A percentile compares a stretch with the other conserved stretches of the same genome.
phyloP scores from a whole-genome alignment of 2,113 vertebrate species.

The Eulacestoma nigropectus region DNA sequence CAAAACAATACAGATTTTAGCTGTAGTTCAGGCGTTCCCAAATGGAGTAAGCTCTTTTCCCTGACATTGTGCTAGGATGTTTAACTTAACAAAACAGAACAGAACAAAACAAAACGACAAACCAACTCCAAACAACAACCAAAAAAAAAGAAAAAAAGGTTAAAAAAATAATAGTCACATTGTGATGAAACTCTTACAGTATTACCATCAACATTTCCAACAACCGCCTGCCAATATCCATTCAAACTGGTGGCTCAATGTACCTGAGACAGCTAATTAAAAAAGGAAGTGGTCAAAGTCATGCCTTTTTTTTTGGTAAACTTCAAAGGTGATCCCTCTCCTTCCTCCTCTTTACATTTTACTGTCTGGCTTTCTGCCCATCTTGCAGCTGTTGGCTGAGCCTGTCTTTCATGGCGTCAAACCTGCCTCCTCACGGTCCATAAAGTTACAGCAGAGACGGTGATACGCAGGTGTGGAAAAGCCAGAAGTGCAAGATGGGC shows the following conservation, averaged over 20 bases:
- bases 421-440: constrained; percentile 80
- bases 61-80: neutral
- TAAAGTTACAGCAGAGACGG: constrained; percentile 73
- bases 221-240: neutral
- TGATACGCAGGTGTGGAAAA: constrained; percentile 74
- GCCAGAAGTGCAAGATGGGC: constrained; percentile 60
- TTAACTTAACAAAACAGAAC: neutral
- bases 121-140: neutral
- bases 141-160: fast-evolving
- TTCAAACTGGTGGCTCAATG: neutral
- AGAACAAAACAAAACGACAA: neutral
- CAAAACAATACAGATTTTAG: neutral
- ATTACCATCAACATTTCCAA: neutral
- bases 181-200: neutral
- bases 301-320: constrained; percentile 63
- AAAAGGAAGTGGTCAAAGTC: constrained; percentile 80
- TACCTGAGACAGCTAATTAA: constrained; percentile 72
- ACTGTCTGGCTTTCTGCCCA: constrained; percentile 72
- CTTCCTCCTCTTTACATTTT: constrained; percentile 79
- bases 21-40: neutral
- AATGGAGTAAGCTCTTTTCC: neutral
- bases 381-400: constrained; percentile 74
- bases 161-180: neutral
- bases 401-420: constrained; percentile 72
- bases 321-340: constrained; percentile 76